Base-by-base conservation (phyloP, 2,888 invertebrate genomes). In the Deilephila elpenor region DNA sequence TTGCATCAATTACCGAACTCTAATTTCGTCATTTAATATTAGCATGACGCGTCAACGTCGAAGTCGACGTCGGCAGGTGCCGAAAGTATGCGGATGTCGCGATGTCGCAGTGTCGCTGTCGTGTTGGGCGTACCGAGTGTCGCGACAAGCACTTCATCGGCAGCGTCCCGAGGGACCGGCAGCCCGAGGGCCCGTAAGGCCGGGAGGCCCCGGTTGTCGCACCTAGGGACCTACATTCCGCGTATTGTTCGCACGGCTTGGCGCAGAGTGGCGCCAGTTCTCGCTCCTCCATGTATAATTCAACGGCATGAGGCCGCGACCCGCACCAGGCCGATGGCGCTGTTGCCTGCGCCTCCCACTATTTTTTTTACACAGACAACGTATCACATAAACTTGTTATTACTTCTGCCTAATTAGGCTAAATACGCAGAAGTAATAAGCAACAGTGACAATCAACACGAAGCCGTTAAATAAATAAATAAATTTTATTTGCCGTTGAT, bases 221-320 rank as follows among this genome's bases (percentile, higher is more conserved):
- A 86, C 85, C 85, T 73, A 73, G 67, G 25, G 67, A 73, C 89
- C 89, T 89, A 90, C 85, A 86, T 90, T 85, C 85, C 83, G 82
- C 77, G 86, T 87, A 90, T 88, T 89, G 91, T 89, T 88, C 82
- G 77, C 53, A 60, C 61, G 61, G 44, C 37, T 17, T 44, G 61
- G 44, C 61, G 53, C 34, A 25, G 56, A 34, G 59, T 67, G 74
- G 80, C 83, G 85, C 83, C 85, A 91, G 89, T 90, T 90, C 91
- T 88, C 84, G 82, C 82, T 79, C 75, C 77, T 76, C 82, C 87
- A 93, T 93, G 92, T 92, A 88, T 93, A 92, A 93, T 93, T 92
- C 92, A 93, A 88, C 84, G 80, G 78, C 77, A 84, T 82, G 82
- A 75, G 83, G 84, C 88, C 88, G 84, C 91, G 91, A 91, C 92